phyloP scores from a whole-genome alignment of 2,888 invertebrate genomes.

The Ectemnius lituratus region DNA sequence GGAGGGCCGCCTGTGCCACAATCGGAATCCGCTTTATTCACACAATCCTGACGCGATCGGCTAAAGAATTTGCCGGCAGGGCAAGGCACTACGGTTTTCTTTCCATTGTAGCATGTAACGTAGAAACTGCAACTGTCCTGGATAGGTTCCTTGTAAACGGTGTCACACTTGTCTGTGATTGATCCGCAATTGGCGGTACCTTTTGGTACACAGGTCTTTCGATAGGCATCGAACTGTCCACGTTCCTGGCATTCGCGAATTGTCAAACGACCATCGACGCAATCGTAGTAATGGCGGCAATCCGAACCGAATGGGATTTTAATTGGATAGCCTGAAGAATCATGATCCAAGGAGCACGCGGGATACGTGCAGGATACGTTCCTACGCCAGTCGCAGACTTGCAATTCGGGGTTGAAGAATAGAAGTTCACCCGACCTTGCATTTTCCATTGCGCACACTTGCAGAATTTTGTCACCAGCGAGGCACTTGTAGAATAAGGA shows the following conservation, averaged over 20 bases:
- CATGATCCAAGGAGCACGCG: no score
- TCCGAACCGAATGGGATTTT: not conserved
- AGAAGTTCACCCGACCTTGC: not conserved
- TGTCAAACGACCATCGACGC: not conserved
- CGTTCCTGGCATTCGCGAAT: not conserved
- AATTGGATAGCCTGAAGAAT: not conserved
- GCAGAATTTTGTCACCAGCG: slow-evolving; percentile 32
- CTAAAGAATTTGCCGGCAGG: slow-evolving; percentile 13
- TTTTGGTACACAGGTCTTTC: not conserved
- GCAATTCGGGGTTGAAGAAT: slow-evolving; percentile 48
- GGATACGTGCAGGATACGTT: slow-evolving; percentile 47
- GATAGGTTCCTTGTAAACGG: slow-evolving; percentile 19
- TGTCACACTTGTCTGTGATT: not conserved
- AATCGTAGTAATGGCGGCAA: not conserved
- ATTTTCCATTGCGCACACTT: slow-evolving; percentile 40
- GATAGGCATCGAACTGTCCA: not conserved
- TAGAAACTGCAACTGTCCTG: slow-evolving; percentile 2
- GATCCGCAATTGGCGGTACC: not conserved
- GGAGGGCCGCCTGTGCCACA: no score
- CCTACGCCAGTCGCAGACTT: slow-evolving; percentile 62
- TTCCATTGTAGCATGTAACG: slow-evolving; percentile 35
- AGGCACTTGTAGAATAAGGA: slow-evolving; percentile 47
- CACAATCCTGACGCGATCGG: not conserved
- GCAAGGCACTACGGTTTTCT: slow-evolving; percentile 40
- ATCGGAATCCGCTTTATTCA: no score